A percentile compares a stretch with the other conserved stretches of the same genome.
phyloP scores from a whole-genome alignment of 2,888 invertebrate genomes.

The Agrochola macilenta region DNA sequence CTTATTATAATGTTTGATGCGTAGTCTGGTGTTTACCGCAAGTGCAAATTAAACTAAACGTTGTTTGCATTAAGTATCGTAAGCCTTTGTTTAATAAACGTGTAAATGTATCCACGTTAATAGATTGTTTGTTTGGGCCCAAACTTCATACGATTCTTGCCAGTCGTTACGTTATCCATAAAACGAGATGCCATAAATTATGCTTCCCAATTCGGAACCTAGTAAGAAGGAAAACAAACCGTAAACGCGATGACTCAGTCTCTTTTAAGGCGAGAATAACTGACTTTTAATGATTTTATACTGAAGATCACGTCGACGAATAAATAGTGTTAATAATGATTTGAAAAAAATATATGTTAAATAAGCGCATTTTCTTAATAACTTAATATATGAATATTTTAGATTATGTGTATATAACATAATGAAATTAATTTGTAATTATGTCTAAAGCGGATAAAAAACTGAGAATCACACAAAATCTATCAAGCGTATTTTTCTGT shows the following conservation, averaged over 20 bases:
- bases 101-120: slow-evolving; percentile 32
- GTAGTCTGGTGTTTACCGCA: slow-evolving; percentile 18
- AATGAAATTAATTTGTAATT: no score
- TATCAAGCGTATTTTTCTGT: no score
- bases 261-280: neutral
- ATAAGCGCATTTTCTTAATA: no score
- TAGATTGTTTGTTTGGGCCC: slow-evolving; percentile 37
- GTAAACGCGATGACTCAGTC: slow-evolving; percentile 65
- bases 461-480: no score
- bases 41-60: slow-evolving; percentile 41
- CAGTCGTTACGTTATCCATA: slow-evolving; percentile 59
- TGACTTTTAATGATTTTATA: no score
- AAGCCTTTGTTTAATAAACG: slow-evolving; percentile 13
- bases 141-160: slow-evolving; percentile 49
- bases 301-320: no score
- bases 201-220: slow-evolving; percentile 61
- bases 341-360: no score
- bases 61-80: slow-evolving; percentile 3
- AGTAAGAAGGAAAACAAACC: slow-evolving; percentile 66
- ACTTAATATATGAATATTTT: no score
- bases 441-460: no score
- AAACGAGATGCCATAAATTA: slow-evolving; percentile 63
- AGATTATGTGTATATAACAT: no score
- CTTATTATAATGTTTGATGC: slow-evolving; percentile 17
- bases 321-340: no score